These are phyloP conservation scores for Onychomys leucogaster DNA, from an alignment of 2,797 vertebrate species.

Conservation along the genomic window DNA sequence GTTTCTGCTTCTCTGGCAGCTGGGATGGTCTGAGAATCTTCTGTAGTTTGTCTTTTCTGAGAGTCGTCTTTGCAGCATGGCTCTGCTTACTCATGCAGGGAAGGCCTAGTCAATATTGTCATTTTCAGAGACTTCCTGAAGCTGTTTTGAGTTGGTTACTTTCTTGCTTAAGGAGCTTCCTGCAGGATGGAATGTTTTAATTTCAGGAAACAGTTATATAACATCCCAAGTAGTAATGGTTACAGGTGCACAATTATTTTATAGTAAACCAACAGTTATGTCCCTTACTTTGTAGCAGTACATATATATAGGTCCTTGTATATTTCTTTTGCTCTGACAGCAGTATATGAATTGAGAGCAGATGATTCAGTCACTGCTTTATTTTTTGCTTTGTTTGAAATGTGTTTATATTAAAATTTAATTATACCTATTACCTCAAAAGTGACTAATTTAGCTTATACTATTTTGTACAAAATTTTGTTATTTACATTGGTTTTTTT, in stretches of 20 bases:
- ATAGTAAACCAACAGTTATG: neutral
- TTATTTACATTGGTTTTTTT: neutral
- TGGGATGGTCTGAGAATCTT: neutral
- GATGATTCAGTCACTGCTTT: neutral
- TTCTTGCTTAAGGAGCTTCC: neutral
- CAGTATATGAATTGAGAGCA: neutral
- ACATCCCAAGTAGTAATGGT: neutral
- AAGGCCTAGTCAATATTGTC: neutral
- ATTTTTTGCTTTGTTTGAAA: conserved; percentile 40
- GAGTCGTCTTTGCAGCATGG: neutral
- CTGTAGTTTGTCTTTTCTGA: neutral
- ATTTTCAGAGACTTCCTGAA: neutral
- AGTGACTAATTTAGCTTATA: conserved; percentile 12
- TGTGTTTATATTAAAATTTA: conserved; percentile 50
- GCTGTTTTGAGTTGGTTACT: neutral
- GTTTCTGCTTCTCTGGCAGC: neutral
- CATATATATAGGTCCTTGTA: neutral
- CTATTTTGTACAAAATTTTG: conserved; percentile 17
- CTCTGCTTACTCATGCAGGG: neutral
- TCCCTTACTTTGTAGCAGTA: conserved; percentile 21
- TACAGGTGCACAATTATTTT: neutral
- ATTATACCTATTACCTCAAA: neutral
- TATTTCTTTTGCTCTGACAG: neutral
- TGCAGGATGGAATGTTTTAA: neutral
- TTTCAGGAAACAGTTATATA: neutral